Evolutionary conservation across 2,113 vertebrate genomes (phyloP).

Genomic region (Chloropsis cyanopogon): DNA sequence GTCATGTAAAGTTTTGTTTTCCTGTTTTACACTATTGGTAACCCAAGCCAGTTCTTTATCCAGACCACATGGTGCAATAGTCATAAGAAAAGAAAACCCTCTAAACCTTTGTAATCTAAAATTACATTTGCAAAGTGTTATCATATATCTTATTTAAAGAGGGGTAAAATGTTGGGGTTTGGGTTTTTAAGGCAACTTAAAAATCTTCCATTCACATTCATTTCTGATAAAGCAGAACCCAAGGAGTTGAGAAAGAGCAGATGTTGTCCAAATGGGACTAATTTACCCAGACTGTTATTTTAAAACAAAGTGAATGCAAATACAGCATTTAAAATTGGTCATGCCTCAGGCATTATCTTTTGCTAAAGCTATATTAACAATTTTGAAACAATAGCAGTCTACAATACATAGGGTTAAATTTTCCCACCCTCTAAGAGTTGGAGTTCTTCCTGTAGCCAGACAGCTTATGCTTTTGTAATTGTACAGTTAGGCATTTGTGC

Average conservation of each 20-base stretch:
- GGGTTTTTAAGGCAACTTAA: background rate
- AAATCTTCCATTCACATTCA: background rate
- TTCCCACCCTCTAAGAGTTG: background rate
- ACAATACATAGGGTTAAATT: background rate
- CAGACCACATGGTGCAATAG: constrained; percentile 11
- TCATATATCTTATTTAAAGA: constrained; percentile 8
- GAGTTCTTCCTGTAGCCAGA: background rate
- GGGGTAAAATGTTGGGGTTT: background rate
- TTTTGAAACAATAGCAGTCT: background rate
- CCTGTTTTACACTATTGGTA: background rate
- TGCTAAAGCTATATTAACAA: background rate
- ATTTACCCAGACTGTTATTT: background rate
- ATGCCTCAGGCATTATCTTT: background rate
- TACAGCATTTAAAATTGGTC: background rate
- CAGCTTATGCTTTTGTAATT: background rate
- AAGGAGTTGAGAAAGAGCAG: background rate
- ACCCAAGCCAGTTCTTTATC: constrained; percentile 45
- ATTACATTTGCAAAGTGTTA: background rate
- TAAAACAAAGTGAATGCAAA: constrained; percentile 10
- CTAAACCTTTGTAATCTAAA: background rate
- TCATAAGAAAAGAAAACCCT: background rate
- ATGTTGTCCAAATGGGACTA: constrained; percentile 18
- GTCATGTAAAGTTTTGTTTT: constrained; percentile 10
- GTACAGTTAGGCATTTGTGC: background rate
- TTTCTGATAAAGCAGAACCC: background rate